Percentiles rank a stretch among this genome's conserved stretches.
Conservation (phyloP, 2,797 vertebrate genomes). For the Phrynocephalus vlangalii region DNA sequence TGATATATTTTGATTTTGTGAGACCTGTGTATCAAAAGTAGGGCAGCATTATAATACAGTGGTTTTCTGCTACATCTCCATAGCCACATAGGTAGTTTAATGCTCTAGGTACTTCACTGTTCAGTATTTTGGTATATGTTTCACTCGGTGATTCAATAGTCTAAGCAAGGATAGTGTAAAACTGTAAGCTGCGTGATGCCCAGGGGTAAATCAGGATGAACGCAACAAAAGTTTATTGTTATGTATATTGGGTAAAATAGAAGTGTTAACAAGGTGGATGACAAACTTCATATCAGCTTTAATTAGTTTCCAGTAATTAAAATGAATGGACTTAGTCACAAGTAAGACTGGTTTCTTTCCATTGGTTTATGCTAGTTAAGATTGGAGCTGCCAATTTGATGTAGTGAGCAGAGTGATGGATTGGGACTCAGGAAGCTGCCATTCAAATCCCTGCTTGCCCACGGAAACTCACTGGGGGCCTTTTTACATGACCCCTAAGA, state of each 20-base stretch:
- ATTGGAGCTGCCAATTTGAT: too few species aligned
- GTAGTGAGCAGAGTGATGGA: too few species aligned
- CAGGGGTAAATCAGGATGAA: not conserved
- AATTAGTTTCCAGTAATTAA: too few species aligned
- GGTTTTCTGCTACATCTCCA: not conserved
- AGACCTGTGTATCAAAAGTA: not conserved
- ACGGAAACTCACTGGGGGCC: too few species aligned
- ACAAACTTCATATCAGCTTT: not conserved
- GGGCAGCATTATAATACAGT: not conserved
- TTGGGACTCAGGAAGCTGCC: too few species aligned
- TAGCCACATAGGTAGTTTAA: not conserved
- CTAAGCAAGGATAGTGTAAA: not conserved
- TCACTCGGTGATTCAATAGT: not conserved
- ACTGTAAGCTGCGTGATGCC: not conserved
- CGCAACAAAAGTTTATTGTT: not conserved
- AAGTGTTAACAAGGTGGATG: not conserved
- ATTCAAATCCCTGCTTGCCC: too few species aligned
- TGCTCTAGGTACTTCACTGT: not conserved
- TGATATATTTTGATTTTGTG: not conserved
- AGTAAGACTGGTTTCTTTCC: too few species aligned
- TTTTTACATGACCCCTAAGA: too few species aligned
- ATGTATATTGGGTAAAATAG: not conserved
- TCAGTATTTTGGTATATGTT: not conserved
- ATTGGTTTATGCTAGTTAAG: too few species aligned
- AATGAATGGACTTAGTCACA: too few species aligned